Percentiles rank a stretch among this genome's conserved stretches.
These are phyloP conservation scores for Microctonus brassicae DNA, from an alignment of 2,888 invertebrate species.

Conservation along the genomic window DNA sequence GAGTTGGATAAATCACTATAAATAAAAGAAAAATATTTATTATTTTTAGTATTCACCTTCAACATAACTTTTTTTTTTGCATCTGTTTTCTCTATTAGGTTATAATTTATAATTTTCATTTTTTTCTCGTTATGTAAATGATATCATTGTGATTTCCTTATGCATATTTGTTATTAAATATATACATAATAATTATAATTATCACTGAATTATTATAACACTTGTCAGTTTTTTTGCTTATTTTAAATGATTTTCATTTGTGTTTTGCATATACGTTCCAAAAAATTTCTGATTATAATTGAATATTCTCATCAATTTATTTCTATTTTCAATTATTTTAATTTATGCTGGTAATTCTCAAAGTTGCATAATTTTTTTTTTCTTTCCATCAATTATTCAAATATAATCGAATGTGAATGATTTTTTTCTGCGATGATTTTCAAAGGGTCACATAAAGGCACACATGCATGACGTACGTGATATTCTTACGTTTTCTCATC, in stretches of 20 bases:
- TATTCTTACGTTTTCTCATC: neutral
- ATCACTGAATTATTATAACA: neutral
- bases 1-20: neutral
- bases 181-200: neutral
- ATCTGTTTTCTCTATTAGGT: neutral
- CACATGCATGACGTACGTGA: slow-evolving; percentile 5
- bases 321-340: no score
- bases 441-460: neutral
- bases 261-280: no score
- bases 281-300: no score
- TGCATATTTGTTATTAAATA: neutral
- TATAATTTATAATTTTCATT: neutral
- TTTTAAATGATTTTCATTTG: neutral
- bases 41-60: no score
- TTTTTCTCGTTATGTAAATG: neutral
- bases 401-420: no score
- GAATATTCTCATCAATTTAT: no score
- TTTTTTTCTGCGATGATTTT: neutral
- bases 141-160: neutral
- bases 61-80: neutral
- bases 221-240: neutral
- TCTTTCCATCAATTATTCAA: no score
- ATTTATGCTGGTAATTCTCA: no score
- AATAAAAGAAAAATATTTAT: neutral
- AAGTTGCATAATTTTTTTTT: neutral